These are phyloP conservation scores for Noturus placidus DNA, from an alignment of 2,113 vertebrate species.

Conservation along the genomic window DNA sequence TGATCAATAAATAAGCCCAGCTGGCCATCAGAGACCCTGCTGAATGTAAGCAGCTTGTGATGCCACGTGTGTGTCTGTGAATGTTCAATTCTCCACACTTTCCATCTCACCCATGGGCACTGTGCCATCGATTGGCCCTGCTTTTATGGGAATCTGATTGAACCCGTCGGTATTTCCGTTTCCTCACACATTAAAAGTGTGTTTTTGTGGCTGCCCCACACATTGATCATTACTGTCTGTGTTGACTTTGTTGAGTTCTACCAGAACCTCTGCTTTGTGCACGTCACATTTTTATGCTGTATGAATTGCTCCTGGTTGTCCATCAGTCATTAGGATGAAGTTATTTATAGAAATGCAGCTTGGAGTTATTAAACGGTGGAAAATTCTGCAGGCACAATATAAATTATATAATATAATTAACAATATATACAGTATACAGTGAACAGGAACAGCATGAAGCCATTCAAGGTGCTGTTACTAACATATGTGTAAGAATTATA, in stretches of 20 bases:
- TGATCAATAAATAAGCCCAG: constrained; percentile 19
- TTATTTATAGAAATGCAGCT: not conserved
- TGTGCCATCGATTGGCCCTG: constrained; percentile 52
- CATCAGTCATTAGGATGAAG: not conserved
- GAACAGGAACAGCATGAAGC: not conserved
- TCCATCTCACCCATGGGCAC: constrained; percentile 45
- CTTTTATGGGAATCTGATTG: constrained; percentile 26
- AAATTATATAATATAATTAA: not conserved
- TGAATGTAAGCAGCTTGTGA: constrained; percentile 36
- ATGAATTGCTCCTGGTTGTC: not conserved
- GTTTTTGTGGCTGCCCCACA: not conserved
- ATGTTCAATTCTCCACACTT: constrained; percentile 37
- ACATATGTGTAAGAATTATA: constrained; percentile 30
- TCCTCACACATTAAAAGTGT: not conserved
- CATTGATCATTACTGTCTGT: constrained; percentile 27
- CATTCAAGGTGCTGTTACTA: constrained; percentile 58
- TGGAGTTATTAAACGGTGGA: not conserved
- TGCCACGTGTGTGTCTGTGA: constrained; percentile 28
- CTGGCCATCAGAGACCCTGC: not conserved
- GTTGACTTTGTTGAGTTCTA: constrained; percentile 1
- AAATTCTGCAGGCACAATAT: not conserved
- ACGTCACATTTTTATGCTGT: not conserved
- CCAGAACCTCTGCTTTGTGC: not conserved
- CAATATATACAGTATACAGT: not conserved
- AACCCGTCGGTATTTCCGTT: constrained; percentile 19